Evolutionary conservation across 2,797 vertebrate species (phyloP).

Genomic region (Pseudocheirus occidentalis): DNA sequence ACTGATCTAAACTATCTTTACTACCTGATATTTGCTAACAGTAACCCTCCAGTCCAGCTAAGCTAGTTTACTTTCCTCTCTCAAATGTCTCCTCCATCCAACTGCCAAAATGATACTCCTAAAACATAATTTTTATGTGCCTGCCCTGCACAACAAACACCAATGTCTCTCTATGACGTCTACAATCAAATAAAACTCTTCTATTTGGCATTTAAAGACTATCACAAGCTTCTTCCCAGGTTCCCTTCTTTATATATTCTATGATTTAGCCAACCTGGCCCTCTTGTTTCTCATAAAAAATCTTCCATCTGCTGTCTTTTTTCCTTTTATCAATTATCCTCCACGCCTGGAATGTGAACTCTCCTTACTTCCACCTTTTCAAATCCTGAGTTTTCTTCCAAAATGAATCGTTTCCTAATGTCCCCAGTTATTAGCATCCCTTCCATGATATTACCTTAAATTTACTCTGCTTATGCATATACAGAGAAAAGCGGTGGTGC

Average conservation of each 20-base stretch:
- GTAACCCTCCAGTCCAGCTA: background rate
- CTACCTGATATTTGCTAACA: background rate
- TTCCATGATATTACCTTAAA: no score
- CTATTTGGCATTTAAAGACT: background rate
- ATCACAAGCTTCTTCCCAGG: background rate
- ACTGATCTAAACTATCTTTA: constrained; percentile 26
- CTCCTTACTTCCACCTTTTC: background rate
- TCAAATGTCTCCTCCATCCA: background rate
- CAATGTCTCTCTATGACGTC: background rate
- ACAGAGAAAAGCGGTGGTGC: background rate
- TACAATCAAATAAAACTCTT: background rate
- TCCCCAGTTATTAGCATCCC: background rate
- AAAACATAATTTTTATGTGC: background rate
- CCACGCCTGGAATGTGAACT: background rate
- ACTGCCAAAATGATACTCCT: background rate
- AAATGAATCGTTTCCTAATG: constrained; percentile 4
- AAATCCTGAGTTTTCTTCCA: background rate
- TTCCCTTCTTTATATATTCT: background rate
- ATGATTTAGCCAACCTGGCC: background rate
- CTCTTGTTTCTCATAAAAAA: background rate
- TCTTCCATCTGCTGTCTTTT: background rate
- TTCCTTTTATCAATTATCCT: background rate
- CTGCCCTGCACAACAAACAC: background rate
- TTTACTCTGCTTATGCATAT: background rate
- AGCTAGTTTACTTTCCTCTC: background rate